Conservation (phyloP, 2,113 vertebrate genomes). For the Corythornis vintsioides region DNA sequence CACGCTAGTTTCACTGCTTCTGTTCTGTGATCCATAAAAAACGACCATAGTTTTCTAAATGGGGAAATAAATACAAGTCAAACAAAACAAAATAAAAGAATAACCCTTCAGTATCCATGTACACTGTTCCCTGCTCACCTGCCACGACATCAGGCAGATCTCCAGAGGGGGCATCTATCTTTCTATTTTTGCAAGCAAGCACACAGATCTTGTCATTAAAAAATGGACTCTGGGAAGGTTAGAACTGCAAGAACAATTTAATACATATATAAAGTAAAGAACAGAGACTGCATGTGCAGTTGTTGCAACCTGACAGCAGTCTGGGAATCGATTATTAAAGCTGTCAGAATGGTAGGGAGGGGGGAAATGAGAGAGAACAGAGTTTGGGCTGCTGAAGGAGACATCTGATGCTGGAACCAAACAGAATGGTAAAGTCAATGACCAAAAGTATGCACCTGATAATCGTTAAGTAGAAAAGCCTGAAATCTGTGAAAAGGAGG, state of each 20-base stretch:
- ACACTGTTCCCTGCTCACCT: background rate
- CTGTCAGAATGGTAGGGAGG: background rate
- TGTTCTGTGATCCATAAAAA: conserved; percentile 21
- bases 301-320: conserved; percentile 9
- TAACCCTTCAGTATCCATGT: background rate
- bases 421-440: conserved; percentile 21
- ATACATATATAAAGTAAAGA: background rate
- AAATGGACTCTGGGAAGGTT: background rate
- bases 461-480: conserved; percentile 1
- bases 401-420: conserved; percentile 49
- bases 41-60: background rate
- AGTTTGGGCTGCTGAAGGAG: background rate
- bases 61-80: background rate
- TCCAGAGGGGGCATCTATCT: background rate
- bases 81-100: background rate
- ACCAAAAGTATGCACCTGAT: conserved; percentile 54
- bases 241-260: background rate
- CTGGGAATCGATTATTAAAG: conserved; percentile 8
- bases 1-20: background rate
- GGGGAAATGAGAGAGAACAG: background rate
- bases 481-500: background rate
- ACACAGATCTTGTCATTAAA: background rate
- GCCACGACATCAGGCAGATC: background rate
- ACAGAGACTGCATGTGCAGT: background rate
- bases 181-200: background rate